Conservation (phyloP, 1,140 invertebrate species). For the Pseudomyrmex pallidus region DNA sequence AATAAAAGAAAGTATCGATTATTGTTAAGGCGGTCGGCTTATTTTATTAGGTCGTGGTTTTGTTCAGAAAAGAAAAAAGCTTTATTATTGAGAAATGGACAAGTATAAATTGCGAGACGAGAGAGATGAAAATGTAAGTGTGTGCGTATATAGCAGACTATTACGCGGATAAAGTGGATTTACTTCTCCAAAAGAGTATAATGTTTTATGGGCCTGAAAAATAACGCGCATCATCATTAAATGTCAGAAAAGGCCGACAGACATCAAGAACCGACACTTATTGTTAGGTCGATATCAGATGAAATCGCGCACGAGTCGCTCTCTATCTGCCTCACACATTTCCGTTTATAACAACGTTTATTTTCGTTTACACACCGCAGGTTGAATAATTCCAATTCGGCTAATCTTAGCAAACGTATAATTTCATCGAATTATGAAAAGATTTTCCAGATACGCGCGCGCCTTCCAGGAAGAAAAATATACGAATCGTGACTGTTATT, state of each 20-base stretch:
- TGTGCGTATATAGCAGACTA: slow-evolving; percentile 16
- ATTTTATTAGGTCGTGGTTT: neutral
- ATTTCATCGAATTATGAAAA: slow-evolving; percentile 50
- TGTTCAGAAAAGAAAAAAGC: neutral
- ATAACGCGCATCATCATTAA: slow-evolving; percentile 32
- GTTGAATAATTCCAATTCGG: neutral
- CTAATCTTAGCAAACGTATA: slow-evolving; percentile 52
- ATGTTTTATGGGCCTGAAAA: slow-evolving; percentile 39
- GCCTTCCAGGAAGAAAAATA: slow-evolving; percentile 46
- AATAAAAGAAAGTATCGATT: neutral
- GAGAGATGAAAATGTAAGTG: slow-evolving; percentile 1
- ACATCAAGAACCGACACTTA: slow-evolving; percentile 3
- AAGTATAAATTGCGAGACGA: neutral
- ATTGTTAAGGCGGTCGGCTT: neutral
- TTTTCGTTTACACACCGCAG: slow-evolving; percentile 7
- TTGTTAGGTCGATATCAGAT: slow-evolving; percentile 28
- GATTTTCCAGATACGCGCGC: slow-evolving; percentile 40
- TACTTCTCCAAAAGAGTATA: neutral
- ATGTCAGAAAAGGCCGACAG: slow-evolving; percentile 63
- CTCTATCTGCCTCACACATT: neutral
- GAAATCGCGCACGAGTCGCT: slow-evolving; percentile 8
- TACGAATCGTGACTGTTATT: slow-evolving; percentile 3
- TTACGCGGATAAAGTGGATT: slow-evolving; percentile 43
- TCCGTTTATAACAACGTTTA: slow-evolving; percentile 45
- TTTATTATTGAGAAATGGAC: neutral